phyloP scores from a whole-genome alignment of 1,140 invertebrate genomes.

The Ostrea denselamellosa region DNA sequence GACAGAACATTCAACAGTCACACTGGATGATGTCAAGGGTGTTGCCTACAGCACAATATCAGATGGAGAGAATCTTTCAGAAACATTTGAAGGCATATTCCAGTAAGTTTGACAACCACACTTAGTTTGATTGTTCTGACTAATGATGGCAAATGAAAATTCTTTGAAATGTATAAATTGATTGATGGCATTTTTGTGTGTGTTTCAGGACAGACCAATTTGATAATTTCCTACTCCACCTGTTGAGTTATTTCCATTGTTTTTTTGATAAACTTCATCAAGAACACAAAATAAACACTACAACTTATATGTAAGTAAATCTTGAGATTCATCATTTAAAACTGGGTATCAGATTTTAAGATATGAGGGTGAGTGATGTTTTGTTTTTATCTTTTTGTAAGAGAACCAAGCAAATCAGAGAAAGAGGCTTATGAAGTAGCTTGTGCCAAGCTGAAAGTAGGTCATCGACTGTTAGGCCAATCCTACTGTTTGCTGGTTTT shows the following conservation, averaged over 20 bases:
- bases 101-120: slow-evolving; percentile 58
- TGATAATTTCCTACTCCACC: slow-evolving; percentile 74
- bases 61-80: slow-evolving; percentile 65
- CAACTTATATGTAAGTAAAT: slow-evolving; percentile 76
- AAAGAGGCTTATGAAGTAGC: slow-evolving; percentile 73
- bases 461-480: slow-evolving; percentile 74
- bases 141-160: background rate
- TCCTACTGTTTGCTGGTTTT: slow-evolving; percentile 77
- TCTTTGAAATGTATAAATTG: too few species aligned
- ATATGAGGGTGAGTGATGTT: background rate
- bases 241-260: slow-evolving; percentile 77
- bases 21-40: slow-evolving; percentile 72
- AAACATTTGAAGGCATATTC: slow-evolving; percentile 68
- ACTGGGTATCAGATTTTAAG: too few species aligned
- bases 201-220: slow-evolving; percentile 74
- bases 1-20: slow-evolving; percentile 66
- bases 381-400: slow-evolving; percentile 51
- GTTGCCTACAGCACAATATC: slow-evolving; percentile 68
- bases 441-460: slow-evolving; percentile 68
- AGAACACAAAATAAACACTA: slow-evolving; percentile 73
- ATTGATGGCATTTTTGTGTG: slow-evolving; percentile 45
- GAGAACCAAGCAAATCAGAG: slow-evolving; percentile 76
- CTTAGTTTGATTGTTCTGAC: slow-evolving; percentile 19
- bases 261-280: slow-evolving; percentile 76
- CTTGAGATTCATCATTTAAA: background rate